Evolutionary conservation across 1,140 invertebrate genomes (phyloP).

Genomic region (Zaprionus ghesquierei): DNA sequence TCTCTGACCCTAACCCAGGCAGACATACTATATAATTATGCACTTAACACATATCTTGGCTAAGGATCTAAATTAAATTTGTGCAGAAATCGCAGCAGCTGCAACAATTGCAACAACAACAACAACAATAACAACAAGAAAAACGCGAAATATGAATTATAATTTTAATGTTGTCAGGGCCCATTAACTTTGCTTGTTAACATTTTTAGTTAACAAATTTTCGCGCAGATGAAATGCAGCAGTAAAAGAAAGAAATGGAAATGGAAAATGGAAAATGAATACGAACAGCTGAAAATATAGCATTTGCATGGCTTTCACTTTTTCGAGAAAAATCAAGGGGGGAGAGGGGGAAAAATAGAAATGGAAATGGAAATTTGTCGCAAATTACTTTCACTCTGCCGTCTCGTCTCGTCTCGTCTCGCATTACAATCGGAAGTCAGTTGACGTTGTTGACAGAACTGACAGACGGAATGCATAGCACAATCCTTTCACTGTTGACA

Average conservation of each 20-base stretch:
- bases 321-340: conserved; percentile 1
- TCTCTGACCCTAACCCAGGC: no score
- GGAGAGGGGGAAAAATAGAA: conserved; percentile 23
- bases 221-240: conserved; percentile 26
- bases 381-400: conserved; percentile 73
- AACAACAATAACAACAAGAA: no score
- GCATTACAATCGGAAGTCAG: conserved; percentile 54
- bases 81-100: conserved; percentile 27
- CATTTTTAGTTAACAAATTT: conserved; percentile 66
- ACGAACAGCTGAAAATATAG: no score
- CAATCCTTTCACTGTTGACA: conserved; percentile 66
- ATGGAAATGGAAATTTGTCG: conserved; percentile 68
- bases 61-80: conserved; percentile 53
- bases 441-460: conserved; percentile 19
- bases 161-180: conserved; percentile 57
- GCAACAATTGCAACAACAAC: conserved; percentile 24
- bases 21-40: conserved; percentile 46
- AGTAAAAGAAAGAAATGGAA: conserved; percentile 4
- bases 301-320: conserved; percentile 80
- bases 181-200: conserved; percentile 76
- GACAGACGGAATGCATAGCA: conserved; percentile 18
- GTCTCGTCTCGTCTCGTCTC: conserved; percentile 31
- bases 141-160: conserved; percentile 40
- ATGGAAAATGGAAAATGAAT: conserved; percentile 44
- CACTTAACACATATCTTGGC: conserved; percentile 63